Percentiles rank a stretch among this genome's conserved stretches.
phyloP scores from a whole-genome alignment of 53 echinoderm and acorn worm species.

The Arbacia lixula region DNA sequence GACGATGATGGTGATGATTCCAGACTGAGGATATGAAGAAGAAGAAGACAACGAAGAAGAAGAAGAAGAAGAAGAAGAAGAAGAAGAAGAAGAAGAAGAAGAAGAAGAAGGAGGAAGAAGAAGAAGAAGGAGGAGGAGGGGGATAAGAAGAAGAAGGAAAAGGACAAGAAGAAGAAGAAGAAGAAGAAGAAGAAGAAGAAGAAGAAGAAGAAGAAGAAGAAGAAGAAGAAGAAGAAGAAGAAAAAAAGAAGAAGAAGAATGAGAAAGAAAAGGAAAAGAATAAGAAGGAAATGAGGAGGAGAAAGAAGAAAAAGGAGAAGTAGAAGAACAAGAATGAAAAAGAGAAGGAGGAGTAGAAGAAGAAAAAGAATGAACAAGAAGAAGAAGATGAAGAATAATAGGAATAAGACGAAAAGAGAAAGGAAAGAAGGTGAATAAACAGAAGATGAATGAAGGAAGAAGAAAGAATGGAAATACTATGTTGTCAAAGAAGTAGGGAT shows the following conservation, averaged over 20 bases:
- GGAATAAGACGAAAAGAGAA: too few relatives aligned
- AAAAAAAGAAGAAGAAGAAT: too few relatives aligned
- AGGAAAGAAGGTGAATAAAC: too few relatives aligned
- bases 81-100: background rate
- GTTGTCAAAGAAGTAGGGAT: too few relatives aligned
- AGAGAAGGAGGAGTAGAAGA: background rate
- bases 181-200: slow-evolving; percentile 21
- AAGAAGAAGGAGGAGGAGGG: background rate
- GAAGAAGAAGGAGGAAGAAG: background rate
- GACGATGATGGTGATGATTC: too few relatives aligned
- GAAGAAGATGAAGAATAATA: background rate
- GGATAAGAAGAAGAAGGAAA: background rate
- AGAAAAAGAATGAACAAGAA: background rate
- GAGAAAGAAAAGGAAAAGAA: background rate
- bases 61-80: slow-evolving; percentile 5
- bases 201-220: slow-evolving; percentile 3
- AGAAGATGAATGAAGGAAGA: too few relatives aligned
- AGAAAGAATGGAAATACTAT: too few relatives aligned
- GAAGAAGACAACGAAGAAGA: too few relatives aligned
- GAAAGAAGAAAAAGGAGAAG: slow-evolving; percentile 12
- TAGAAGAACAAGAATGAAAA: background rate
- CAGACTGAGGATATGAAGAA: slow-evolving; percentile 6
- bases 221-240: slow-evolving; percentile 25
- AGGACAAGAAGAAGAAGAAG: background rate
- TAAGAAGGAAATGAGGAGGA: slow-evolving; percentile 5